phyloP scores from a whole-genome alignment of 2,113 vertebrate genomes.

The Brienomyrus longianalis region DNA sequence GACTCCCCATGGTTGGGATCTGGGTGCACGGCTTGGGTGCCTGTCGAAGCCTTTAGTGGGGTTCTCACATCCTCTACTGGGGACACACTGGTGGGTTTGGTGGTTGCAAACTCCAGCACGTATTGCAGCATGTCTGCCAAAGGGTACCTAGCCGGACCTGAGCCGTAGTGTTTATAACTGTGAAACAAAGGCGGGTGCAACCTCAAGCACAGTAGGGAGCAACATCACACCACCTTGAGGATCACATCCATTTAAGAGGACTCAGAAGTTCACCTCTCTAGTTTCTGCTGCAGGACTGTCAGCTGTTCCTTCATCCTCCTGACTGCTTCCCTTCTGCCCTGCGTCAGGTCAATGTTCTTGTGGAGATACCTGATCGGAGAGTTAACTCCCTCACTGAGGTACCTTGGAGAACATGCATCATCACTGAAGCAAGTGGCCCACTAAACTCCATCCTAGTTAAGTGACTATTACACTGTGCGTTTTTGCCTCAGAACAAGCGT shows the following conservation, averaged over 20 bases:
- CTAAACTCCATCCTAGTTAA: neutral
- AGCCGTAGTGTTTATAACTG: slow-evolving; percentile 88
- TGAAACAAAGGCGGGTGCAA: slow-evolving; percentile 4
- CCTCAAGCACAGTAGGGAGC: neutral
- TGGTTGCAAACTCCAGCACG: slow-evolving; percentile 81
- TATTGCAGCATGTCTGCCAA: slow-evolving; percentile 90
- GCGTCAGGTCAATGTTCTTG: slow-evolving; percentile 74
- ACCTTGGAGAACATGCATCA: neutral
- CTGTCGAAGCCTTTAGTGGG: slow-evolving; percentile 24
- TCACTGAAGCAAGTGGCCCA: neutral
- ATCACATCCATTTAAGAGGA: too few species aligned
- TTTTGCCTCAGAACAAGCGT: neutral
- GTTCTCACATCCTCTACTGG: slow-evolving; percentile 37
- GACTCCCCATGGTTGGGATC: slow-evolving; percentile 42
- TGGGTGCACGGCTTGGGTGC: slow-evolving; percentile 20
- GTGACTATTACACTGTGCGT: neutral
- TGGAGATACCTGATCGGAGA: slow-evolving; percentile 76
- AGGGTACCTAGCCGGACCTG: slow-evolving; percentile 74
- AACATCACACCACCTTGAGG: too few species aligned
- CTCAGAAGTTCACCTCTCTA: slow-evolving; percentile 70
- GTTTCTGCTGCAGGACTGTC: slow-evolving; percentile 72
- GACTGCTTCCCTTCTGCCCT: slow-evolving; percentile 73
- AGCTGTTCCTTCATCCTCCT: slow-evolving; percentile 76
- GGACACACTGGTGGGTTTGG: slow-evolving; percentile 53
- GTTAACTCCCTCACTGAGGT: neutral